A percentile compares a stretch with the other conserved stretches of the same genome.
phyloP scores from a whole-genome alignment of 2,888 invertebrate species.

The Leptinotarsa rubiginosa region DNA sequence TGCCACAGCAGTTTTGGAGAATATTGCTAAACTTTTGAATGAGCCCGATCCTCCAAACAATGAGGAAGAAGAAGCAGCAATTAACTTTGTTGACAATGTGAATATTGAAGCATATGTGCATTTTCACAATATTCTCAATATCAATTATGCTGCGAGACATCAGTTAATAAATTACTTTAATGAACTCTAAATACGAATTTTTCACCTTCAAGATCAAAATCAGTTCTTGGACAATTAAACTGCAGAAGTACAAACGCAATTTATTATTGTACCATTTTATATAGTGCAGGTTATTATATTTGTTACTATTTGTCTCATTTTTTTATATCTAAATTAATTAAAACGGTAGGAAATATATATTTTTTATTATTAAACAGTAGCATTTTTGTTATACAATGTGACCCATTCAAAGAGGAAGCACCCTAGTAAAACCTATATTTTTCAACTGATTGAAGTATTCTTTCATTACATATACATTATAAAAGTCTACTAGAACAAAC shows the following conservation, averaged over 20 bases:
- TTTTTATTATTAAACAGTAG: too few species aligned
- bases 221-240: neutral
- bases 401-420: too few species aligned
- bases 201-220: neutral
- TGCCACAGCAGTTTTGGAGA: slow-evolving; percentile 41
- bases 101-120: slow-evolving; percentile 5
- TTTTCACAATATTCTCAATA: slow-evolving; percentile 2
- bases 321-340: too few species aligned
- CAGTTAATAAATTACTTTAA: slow-evolving; percentile 15
- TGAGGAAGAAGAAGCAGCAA: slow-evolving; percentile 24
- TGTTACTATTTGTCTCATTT: neutral
- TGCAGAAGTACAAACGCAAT: neutral
- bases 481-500: too few species aligned
- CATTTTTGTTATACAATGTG: too few species aligned
- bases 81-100: slow-evolving; percentile 1
- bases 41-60: slow-evolving; percentile 7
- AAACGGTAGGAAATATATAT: too few species aligned
- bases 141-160: neutral
- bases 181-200: neutral
- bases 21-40: slow-evolving; percentile 29
- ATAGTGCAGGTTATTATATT: neutral
- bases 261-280: neutral
- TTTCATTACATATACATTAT: too few species aligned
- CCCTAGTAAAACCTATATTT: too few species aligned
- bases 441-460: too few species aligned